A percentile compares a stretch with the other conserved stretches of the same genome.
These are phyloP conservation scores for Cherax destructor DNA, from an alignment of 1,140 invertebrate species.

Conservation along the genomic window DNA sequence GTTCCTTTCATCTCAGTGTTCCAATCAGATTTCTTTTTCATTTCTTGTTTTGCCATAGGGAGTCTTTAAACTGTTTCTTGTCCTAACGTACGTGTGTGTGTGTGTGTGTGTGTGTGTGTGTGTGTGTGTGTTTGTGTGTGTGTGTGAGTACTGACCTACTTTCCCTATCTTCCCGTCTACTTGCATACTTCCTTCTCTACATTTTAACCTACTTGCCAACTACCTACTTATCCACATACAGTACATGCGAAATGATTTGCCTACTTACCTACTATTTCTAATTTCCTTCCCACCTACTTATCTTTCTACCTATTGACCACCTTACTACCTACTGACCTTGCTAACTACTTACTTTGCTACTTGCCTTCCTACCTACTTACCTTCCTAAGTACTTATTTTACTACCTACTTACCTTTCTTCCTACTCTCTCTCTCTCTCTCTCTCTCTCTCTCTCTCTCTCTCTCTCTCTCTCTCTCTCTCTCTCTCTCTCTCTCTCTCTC, in stretches of 20 bases:
- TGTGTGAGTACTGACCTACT: not conserved
- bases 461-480: not conserved
- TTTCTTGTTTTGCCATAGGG: not conserved
- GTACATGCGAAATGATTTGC: no score
- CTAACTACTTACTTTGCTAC: not conserved
- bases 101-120: slow-evolving; percentile 31
- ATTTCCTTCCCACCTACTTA: no score
- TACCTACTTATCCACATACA: no score
- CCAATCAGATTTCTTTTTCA: not conserved
- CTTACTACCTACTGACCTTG: no score
- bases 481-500: not conserved
- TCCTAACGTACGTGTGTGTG: not conserved
- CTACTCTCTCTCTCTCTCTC: not conserved
- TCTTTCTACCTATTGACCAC: no score
- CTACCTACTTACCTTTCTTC: not conserved
- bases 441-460: slow-evolving; percentile 5
- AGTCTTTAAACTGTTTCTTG: not conserved
- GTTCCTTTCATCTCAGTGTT: not conserved
- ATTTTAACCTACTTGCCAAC: no score
- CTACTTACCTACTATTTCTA: no score
- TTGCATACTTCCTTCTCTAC: no score
- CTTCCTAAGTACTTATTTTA: no score
- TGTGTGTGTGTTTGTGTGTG: not conserved
- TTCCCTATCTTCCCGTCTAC: not conserved
- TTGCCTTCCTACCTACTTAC: no score